phyloP scores from a whole-genome alignment of 2,113 vertebrate species.

The Melozone crissalis region DNA sequence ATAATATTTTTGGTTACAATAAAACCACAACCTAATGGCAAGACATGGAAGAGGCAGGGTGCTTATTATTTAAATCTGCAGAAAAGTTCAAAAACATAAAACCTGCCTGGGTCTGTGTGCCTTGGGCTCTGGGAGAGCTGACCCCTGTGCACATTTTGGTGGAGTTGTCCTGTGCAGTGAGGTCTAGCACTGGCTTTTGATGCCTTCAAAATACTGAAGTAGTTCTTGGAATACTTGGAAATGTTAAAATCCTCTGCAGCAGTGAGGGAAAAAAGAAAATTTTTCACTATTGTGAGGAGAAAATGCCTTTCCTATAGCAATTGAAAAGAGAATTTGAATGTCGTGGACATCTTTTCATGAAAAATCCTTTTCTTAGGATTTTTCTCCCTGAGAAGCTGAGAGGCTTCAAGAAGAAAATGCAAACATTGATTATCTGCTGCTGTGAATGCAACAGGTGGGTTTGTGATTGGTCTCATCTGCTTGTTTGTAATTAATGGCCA shows the following conservation, averaged over 20 bases:
- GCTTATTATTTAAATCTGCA: not conserved
- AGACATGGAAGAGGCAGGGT: not conserved
- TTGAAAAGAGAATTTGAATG: not conserved
- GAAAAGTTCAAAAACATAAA: not conserved
- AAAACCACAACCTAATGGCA: not conserved
- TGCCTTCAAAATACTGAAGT: not conserved
- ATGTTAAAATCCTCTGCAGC: not conserved
- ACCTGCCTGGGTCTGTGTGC: not conserved
- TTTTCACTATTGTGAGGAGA: not conserved
- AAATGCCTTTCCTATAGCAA: not conserved
- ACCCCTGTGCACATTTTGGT: not conserved
- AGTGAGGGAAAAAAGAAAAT: not conserved
- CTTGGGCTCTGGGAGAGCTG: not conserved
- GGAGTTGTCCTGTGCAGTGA: not conserved
- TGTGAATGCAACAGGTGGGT: too few relatives aligned
- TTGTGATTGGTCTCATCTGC: too few relatives aligned
- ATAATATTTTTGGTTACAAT: not conserved
- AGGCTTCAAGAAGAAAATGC: too few relatives aligned
- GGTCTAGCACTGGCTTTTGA: not conserved
- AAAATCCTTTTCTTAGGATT: too few relatives aligned
- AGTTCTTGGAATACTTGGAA: not conserved
- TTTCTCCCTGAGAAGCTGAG: too few relatives aligned
- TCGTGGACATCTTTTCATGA: too few relatives aligned
- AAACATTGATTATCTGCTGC: too few relatives aligned
- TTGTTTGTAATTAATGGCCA: too few relatives aligned